phyloP scores from a whole-genome alignment of 2,797 vertebrate species.

The Chelonia mydas region DNA sequence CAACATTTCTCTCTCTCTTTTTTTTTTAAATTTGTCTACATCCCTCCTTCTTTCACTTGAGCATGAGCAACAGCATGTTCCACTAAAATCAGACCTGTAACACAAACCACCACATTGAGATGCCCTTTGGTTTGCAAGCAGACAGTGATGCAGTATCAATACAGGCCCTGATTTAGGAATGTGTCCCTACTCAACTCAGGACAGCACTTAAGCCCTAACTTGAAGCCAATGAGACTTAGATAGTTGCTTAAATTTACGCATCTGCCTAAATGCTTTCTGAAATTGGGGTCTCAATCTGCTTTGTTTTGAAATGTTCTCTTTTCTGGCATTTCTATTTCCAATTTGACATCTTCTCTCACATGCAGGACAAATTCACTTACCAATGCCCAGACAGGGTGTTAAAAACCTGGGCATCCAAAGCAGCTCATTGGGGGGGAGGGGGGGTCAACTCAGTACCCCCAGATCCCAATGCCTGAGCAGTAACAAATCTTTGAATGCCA shows the following conservation, averaged over 20 bases:
- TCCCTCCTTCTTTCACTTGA: conserved; percentile 54
- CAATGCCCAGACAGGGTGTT: neutral
- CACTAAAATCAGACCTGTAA: conserved; percentile 57
- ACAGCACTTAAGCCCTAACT: neutral
- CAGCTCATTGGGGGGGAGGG: neutral
- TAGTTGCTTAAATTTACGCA: neutral
- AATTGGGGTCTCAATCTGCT: neutral
- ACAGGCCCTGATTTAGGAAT: neutral
- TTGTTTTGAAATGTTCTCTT: neutral
- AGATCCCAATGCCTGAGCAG: neutral
- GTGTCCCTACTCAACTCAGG: neutral
- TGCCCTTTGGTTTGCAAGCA: neutral
- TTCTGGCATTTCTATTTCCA: neutral
- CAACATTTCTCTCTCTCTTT: conserved; percentile 64
- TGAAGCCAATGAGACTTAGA: neutral
- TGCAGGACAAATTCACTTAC: neutral
- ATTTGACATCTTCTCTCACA: neutral
- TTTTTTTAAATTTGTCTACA: conserved; percentile 22
- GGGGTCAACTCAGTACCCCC: neutral
- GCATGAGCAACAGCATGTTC: conserved; percentile 15
- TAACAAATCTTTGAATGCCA: neutral
- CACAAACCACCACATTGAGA: conserved; percentile 2
- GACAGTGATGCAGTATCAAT: neutral
- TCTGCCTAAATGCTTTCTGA: neutral
- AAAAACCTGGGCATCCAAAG: neutral